Evolutionary conservation across 2,797 vertebrate species (phyloP), one percentile per base, ranked within the genome.

Genomic region (Dendrocincla fuliginosa): DNA sequence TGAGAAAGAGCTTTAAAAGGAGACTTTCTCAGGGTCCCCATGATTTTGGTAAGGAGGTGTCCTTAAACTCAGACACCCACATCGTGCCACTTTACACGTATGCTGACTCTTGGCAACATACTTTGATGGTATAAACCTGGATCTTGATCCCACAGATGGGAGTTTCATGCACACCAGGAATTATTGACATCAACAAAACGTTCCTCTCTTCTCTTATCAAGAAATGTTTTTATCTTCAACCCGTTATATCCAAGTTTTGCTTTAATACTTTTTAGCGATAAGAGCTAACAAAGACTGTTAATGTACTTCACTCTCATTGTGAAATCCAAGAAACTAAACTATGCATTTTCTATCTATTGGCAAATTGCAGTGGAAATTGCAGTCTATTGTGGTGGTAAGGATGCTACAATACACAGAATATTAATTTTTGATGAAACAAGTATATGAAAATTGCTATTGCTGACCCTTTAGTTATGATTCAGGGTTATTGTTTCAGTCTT

Each of bases 41-140:
- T 4, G 3, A 6, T 20, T 85, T 33, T 9, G 1, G 2, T 1
- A 42, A n/a, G 15, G 18, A 57, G 35, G 5, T 37, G 5, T 11
- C 7, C 27, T 24, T 55, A 52, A 37, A 2, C 9, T 81, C 27
- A 56, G 46, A 23, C 6, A 11, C 0, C 1, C 8, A 13, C 2
- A 2, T 47, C 37, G 6, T 28, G 12, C 28, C 25, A 1, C 3
- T 8, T 27, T 11, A 37, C 16, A 44, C 39, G 13, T 42, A 13
- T 12, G 5, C 3, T 7, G 10, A 7, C 32, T 23, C 17, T 13
- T 50, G 41, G 13, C 2, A 7, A 5, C 5, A 14, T 28, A 41
- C 3, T 46, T 55, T 68, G 11, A 33, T 73, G 46, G 4, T 37
- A 9, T 5, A 1, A 1, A 25, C 30, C 42, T 64, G 41, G 56